Base-by-base conservation (phyloP, 2,797 vertebrate genomes). In the Myoxocephalus aenaeus region DNA sequence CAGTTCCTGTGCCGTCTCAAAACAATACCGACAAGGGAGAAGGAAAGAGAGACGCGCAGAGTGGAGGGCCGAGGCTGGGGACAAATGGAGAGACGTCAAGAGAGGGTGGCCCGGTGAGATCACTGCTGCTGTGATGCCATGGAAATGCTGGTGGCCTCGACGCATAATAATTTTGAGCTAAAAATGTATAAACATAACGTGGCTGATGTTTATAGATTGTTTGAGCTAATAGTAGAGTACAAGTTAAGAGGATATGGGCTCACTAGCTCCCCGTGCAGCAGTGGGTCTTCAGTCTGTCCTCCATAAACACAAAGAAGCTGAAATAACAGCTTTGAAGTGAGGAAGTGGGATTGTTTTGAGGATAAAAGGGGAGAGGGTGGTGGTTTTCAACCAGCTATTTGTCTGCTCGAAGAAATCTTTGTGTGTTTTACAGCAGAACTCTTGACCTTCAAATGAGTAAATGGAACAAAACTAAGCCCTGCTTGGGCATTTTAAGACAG, bases 301-400 rank as follows among this genome's bases (percentile, higher is more conserved):
- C 34, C 64, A 27, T 75, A 91, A 93, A 92, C 90, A 91, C 46
- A 15, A 63, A 81, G 71, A 93, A 92, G 91, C 93, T 93, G 92
- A 91, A 93, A 93, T 80, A 93, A 93, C 92, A 93, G 69, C 75
- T 89, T 90, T 92, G 91, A 92, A 82, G 86, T 81, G 79, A 91
- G 93, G 93, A 94, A 93, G 87, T 79, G 75, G 70, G 81, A 90
- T 89, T 92, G 90, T 88, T 89, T 79, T 68, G 70, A 75, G 75
- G 82, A 92, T 90, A 66, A 87, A 90, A 80, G 85, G 34, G 58
- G 38, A 63, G 64, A 34, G 17, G 48, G 10, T 17, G 65, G 29
- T 13, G 69, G 27, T 18, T 29, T 80, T 36, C 15, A 70, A 73
- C 53, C n/a, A 54, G 62, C 54, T 59, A 77, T 77, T 75, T 73